Evolutionary conservation across 2,797 vertebrate species (phyloP), one percentile per base, ranked within the genome.

Genomic region (Centroberyx gerrardi): DNA sequence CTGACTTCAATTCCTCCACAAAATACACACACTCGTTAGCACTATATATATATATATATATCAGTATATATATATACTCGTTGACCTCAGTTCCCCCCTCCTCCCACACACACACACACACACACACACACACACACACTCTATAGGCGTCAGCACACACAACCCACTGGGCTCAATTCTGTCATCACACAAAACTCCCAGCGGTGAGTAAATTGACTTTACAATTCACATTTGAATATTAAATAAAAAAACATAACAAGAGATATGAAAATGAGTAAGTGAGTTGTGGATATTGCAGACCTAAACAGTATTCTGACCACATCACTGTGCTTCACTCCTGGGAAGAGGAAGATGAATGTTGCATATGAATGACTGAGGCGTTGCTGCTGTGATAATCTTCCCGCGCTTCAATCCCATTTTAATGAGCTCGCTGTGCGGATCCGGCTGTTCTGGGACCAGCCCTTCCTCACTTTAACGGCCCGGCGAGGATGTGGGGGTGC

Each of bases 241-340:
- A 67, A 68, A 55, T 13, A 49, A 18, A 15, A 3, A 38, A 36
- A 52, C 29, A 28, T 2, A 42, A 22, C 3, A 29, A n/a, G 2
- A 53, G 18, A 67, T 0, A 15, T 55, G 29, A 31, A 64, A n/a
- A 68, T 44, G 13, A 70, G 44, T 28, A 18, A 44, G 69, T 0
- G 38, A 17, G 12, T 22, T 4, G 5, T 17, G 38, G 36, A 73
- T 53, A 71, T 54, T 72, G 33, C 33, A 5, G 33, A 33, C 7
- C 31, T 60, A 67, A 78, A 63, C 27, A 40, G 68, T 78, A 22
- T 78, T 87, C 85, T 80, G 88, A 92, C 90, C 88, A 83, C 69
- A 75, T 79, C 88, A 87, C 88, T 91, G 90, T 90, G 91, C 80
- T 80, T 78, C 74, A 68, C 72, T 68, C 52, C 61, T 58, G 76